phyloP scores from a whole-genome alignment of 23 tunicate species.

The Trididemnum clinides region DNA sequence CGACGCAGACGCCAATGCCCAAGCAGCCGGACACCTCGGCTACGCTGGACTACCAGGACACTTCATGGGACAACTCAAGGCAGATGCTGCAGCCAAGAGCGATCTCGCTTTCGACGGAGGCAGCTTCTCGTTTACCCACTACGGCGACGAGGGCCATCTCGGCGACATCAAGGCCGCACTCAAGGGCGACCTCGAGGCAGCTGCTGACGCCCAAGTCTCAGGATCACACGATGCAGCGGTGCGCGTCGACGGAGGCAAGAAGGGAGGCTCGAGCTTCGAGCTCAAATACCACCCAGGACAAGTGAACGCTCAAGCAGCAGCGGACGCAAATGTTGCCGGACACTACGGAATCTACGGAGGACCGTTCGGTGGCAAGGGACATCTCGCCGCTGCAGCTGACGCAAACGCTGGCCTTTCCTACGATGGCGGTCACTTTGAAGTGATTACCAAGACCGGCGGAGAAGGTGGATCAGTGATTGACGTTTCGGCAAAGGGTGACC shows the following conservation, averaged over 20 bases:
- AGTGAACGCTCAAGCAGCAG: neutral
- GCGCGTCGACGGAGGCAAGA: constrained; percentile 13
- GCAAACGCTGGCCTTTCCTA: neutral
- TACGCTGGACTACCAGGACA: neutral
- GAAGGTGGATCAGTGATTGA: neutral
- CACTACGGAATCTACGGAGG: neutral
- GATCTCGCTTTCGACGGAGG: neutral
- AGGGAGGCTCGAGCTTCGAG: neutral
- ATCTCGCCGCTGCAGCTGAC: neutral
- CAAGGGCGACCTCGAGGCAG: neutral
- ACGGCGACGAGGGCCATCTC: neutral
- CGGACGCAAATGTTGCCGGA: neutral
- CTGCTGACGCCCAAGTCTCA: neutral
- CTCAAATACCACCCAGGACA: constrained; percentile 10
- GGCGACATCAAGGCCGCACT: neutral
- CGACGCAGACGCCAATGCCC: neutral
- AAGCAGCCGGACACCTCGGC: neutral
- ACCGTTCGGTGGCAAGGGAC: constrained; percentile 18
- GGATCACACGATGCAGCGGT: neutral
- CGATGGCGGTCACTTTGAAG: neutral
- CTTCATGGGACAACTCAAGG: neutral
- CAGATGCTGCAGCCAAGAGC: neutral
- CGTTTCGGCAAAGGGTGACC: neutral
- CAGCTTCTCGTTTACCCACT: neutral
- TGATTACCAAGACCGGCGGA: constrained; percentile 20